Base-by-base conservation (phyloP, 2,888 invertebrate genomes). In the Latrodectus elegans region DNA sequence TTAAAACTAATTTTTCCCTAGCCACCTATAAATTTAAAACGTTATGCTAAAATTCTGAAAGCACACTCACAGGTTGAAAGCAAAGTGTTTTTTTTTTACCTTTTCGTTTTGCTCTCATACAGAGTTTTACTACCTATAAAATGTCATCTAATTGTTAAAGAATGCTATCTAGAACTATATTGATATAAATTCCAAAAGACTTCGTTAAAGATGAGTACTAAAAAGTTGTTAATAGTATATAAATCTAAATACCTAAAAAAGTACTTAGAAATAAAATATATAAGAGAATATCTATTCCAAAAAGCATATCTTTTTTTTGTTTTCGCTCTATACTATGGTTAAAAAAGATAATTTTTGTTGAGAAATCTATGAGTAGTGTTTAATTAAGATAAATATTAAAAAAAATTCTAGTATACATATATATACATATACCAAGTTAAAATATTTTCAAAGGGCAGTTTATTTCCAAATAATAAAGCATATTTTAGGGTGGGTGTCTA, bases 1-100 rank as follows among this genome's bases (percentile, higher is more conserved):
- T 87, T 76, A 81, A 87, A 85, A 87, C 86, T 87, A 87, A 60
- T 60, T 60, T 81, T 77, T 75, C 52, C 14, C 86, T 87, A 87
- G 38, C 65, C 71, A 81, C 52, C 86, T 87, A 87, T 77, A 76
- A 84, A 84, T 71, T 87, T 81, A 74, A 75, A 87, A 82, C 76
- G 81, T 68, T 52, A 81, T 76, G 77, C 86, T 87, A 81, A 87
- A 86, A 75, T 71, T 80, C 85, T 86, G 80, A 80, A 86, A 86
- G 80, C 72, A 71, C 72, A 80, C 77, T 77, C 77, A 77, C 77
- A 70, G 51, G 65, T 74, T 12, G 65, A 81, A 81, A 81, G 81
- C 81, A 81, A 81, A 51, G 60, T 60, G 60, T 60, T 60, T 72
- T 64, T 60, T 72, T 64, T 55, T 74, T 22, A 22, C 15, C 38